These are phyloP conservation scores for Zygogramma bicolorata DNA, from an alignment of 2,888 invertebrate species.

Conservation along the genomic window DNA sequence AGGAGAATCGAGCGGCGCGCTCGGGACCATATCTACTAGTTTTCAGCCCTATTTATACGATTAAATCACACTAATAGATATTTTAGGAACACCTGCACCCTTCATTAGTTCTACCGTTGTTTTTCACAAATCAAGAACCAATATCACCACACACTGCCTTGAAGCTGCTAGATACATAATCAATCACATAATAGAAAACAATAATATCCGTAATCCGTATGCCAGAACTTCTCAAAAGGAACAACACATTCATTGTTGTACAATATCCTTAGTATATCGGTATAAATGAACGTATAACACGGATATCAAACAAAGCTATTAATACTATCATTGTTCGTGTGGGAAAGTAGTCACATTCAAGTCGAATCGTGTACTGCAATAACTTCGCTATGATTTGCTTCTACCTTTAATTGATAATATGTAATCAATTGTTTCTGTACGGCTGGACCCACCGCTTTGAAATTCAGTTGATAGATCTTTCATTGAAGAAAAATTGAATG, in stretches of 20 bases:
- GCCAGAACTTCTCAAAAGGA: not conserved
- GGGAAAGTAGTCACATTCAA: slow-evolving; percentile 55
- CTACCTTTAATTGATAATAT: slow-evolving; percentile 42
- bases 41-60: no score
- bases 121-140: not conserved
- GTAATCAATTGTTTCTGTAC: slow-evolving; percentile 37
- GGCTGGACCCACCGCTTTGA: not conserved
- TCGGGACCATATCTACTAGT: no score
- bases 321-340: slow-evolving; percentile 45
- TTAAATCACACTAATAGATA: no score
- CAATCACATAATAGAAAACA: not conserved
- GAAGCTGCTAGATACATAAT: not conserved
- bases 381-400: slow-evolving; percentile 37
- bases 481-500: no score
- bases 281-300: not conserved
- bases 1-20: no score
- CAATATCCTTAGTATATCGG: not conserved
- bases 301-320: slow-evolving; percentile 31
- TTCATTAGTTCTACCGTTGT: not conserved
- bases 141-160: not conserved
- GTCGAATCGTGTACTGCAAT: slow-evolving; percentile 44
- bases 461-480: not conserved
- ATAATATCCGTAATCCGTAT: slow-evolving; percentile 3
- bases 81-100: no score
- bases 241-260: not conserved